Evolutionary conservation across 2,888 invertebrate species (phyloP).

Genomic region (Colletes collaris): DNA sequence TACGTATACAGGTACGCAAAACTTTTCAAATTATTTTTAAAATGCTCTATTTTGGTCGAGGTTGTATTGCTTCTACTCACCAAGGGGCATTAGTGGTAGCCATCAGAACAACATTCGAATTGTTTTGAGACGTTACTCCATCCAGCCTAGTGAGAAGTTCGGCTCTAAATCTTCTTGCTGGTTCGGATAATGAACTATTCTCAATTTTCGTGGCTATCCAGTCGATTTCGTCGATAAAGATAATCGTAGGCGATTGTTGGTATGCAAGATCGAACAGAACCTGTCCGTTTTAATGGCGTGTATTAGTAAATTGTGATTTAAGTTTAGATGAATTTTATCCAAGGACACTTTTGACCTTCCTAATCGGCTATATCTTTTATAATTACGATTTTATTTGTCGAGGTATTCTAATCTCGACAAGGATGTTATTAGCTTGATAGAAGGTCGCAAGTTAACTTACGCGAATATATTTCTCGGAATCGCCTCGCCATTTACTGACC

Average conservation of each 20-base stretch:
- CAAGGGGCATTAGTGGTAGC: constrained; percentile 97
- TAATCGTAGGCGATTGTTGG: constrained; percentile 93
- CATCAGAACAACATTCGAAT: constrained; percentile 89
- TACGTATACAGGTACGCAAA: too few relatives aligned
- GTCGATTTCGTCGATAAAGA: constrained; percentile 97
- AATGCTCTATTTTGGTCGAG: too few relatives aligned
- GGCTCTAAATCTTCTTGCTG: constrained; percentile 91
- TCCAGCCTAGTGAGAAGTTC: constrained; percentile 95
- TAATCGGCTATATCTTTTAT: too few relatives aligned
- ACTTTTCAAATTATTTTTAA: too few relatives aligned
- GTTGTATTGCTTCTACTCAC: constrained; percentile 82
- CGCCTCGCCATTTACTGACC: constrained; percentile 98
- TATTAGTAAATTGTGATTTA: too few relatives aligned
- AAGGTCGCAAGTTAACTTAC: constrained; percentile 81
- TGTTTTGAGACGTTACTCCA: constrained; percentile 86
- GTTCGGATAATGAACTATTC: constrained; percentile 81
- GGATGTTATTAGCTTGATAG: not conserved
- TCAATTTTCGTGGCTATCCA: constrained; percentile 88
- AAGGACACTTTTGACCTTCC: too few relatives aligned
- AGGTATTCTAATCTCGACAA: too few relatives aligned
- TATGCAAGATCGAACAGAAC: constrained; percentile 94
- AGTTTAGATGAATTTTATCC: not conserved
- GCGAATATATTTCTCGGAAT: constrained; percentile 96
- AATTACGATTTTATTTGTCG: too few relatives aligned
- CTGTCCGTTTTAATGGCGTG: constrained; percentile 79